phyloP scores from a whole-genome alignment of 2,113 vertebrate genomes.

The Turdus rufiventris region DNA sequence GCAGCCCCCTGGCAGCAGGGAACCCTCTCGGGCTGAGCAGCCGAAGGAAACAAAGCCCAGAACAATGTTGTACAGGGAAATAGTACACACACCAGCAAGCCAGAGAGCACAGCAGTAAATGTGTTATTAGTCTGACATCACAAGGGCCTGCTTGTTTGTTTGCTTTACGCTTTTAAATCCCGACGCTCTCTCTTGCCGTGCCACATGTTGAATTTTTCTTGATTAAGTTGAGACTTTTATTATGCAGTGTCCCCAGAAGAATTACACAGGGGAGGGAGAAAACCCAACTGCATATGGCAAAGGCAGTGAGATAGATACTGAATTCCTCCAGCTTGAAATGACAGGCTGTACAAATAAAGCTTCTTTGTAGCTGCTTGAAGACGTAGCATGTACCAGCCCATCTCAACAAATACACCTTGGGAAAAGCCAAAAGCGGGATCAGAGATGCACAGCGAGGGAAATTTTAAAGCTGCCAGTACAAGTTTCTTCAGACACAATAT shows the following conservation, averaged over 20 bases:
- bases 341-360: constrained; percentile 49
- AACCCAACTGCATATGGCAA: constrained; percentile 43
- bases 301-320: constrained; percentile 13
- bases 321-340: constrained; percentile 51
- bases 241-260: constrained; percentile 18
- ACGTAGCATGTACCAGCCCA: not conserved
- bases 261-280: constrained; percentile 42
- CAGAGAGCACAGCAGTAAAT: constrained; percentile 22
- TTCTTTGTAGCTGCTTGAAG: constrained; percentile 30
- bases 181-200: constrained; percentile 6
- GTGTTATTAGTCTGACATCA: constrained; percentile 45
- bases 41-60: constrained; percentile 58
- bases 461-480: not conserved
- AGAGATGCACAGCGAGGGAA: not conserved
- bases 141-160: constrained; percentile 57
- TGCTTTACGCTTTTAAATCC: constrained; percentile 39
- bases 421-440: constrained; percentile 24
- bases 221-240: constrained; percentile 65
- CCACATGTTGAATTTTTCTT: constrained; percentile 56
- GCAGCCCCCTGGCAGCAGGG: constrained; percentile 31
- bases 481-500: not conserved
- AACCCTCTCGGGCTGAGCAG: constrained; percentile 40
- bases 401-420: not conserved
- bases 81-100: constrained; percentile 35
- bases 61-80: constrained; percentile 55